Evolutionary conservation across 2,888 invertebrate genomes (phyloP), one percentile per base, ranked within the genome.

Genomic region (Drosophila antonietae): DNA sequence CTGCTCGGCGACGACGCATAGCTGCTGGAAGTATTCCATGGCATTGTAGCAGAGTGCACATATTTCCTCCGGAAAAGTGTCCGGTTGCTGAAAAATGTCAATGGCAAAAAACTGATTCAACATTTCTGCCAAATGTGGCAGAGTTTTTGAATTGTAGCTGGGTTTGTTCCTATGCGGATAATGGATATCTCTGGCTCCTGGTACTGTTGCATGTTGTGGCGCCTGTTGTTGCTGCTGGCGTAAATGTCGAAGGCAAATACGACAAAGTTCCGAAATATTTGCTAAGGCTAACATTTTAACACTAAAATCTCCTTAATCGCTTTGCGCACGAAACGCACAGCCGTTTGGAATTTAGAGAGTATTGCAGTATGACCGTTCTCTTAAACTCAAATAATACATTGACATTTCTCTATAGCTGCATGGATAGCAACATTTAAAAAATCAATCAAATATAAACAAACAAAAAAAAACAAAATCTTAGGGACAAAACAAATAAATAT

Each of bases 201-300:
- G 63, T 6, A 57, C 15, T 7, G 37, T 65, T 6, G 59, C 53
- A 43, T 57, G 55, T 15, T 55, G 66, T 18, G 18, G 43, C 1
- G 23, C 23, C 0, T 44, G 70, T 9, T 67, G 66, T 3, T 52
- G 60, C 15, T 59, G 55, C n/a, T 88, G 87, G 9, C 78, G 70
- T 58, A 91, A 37, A 20, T 85, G 83, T 8, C 79, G 79, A 39
- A 91, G 65, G 53, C 91, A 91, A 52, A 85, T 89, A 44, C 91
- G 86, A 76, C 91, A 91, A 52, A 91, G 77, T 52, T 86, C 78
- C 35, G 87, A 78, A 49, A 91, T 69, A 79, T 91, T 89, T 14
- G 76, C 69, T 35, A 78, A 66, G 51, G 66, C 68, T 49, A 84
- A 65, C 84, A 84, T 84, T 37, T 43, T 64, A 51, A 41, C 44